Evolutionary conservation across 1,140 invertebrate genomes (phyloP).

Genomic region (Drosophila obscura): DNA sequence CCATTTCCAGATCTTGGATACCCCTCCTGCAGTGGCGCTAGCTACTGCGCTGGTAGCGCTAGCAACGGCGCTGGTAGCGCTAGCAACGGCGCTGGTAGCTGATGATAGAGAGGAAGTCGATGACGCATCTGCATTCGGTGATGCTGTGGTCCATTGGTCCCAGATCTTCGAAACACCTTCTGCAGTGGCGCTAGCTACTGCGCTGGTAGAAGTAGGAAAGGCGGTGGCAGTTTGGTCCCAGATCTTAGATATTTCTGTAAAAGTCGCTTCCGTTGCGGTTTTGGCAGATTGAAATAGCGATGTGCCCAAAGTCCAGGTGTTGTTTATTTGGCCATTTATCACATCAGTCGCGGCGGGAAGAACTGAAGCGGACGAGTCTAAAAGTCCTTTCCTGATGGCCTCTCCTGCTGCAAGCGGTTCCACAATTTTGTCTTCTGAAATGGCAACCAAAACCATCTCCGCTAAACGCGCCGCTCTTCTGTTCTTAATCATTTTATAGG

Average conservation of each 20-base stretch:
- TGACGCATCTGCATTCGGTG: not conserved
- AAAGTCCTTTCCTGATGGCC: not conserved
- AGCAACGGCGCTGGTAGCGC: not conserved
- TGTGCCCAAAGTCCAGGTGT: not conserved
- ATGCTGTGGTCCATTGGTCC: not conserved
- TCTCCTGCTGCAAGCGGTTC: no score
- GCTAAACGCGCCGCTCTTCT: no score
- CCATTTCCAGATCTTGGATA: not conserved
- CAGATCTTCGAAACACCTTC: not conserved
- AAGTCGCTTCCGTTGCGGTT: not conserved
- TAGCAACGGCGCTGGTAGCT: not conserved
- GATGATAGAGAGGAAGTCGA: no score
- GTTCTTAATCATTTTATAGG: not conserved
- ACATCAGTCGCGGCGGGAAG: no score
- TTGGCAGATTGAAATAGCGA: not conserved
- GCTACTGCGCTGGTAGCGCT: not conserved
- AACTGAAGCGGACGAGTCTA: not conserved
- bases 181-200: no score
- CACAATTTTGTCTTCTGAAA: no score
- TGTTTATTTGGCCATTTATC: no score
- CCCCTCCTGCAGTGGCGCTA: not conserved
- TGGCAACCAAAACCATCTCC: no score
- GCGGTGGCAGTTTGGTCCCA: no score
- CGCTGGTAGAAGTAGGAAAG: no score
- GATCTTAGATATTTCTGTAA: not conserved